Percentiles rank a stretch among this genome's conserved stretches.
These are phyloP conservation scores for Sycophaga agraensis DNA, from an alignment of 1,140 invertebrate species.

Conservation along the genomic window DNA sequence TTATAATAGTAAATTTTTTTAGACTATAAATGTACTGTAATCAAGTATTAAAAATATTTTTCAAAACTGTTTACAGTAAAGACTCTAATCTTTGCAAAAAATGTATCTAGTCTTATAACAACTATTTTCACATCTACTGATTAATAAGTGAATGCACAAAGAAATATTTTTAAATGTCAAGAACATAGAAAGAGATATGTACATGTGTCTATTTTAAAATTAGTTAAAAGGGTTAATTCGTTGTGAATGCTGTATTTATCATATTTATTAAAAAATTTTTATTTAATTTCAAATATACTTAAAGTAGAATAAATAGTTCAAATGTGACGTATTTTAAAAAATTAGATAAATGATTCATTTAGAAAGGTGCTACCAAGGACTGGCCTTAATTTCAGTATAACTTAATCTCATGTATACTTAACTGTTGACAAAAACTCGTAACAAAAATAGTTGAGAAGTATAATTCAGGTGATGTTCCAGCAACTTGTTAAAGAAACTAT, in stretches of 20 bases:
- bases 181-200: too few species aligned
- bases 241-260: conserved; percentile 2
- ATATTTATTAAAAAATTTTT: neutral
- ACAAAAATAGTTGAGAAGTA: too few species aligned
- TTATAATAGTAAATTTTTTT: neutral
- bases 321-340: neutral
- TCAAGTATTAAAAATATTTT: too few species aligned
- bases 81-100: too few species aligned
- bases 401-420: conserved; percentile 24
- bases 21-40: too few species aligned
- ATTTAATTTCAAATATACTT: neutral
- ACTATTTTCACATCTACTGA: too few species aligned
- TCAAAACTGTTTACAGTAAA: too few species aligned
- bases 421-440: too few species aligned
- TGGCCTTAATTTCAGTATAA: conserved; percentile 25
- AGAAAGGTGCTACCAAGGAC: conserved; percentile 18
- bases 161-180: too few species aligned
- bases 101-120: too few species aligned
- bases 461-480: neutral
- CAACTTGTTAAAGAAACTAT: neutral
- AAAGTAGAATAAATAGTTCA: neutral
- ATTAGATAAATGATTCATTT: conserved; percentile 17
- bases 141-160: too few species aligned
- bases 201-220: too few species aligned
- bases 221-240: conserved; percentile 15